A percentile compares a stretch with the other conserved stretches of the same genome.
Evolutionary conservation across 2,113 vertebrate genomes (phyloP).

Genomic region (Prolemur simus): DNA sequence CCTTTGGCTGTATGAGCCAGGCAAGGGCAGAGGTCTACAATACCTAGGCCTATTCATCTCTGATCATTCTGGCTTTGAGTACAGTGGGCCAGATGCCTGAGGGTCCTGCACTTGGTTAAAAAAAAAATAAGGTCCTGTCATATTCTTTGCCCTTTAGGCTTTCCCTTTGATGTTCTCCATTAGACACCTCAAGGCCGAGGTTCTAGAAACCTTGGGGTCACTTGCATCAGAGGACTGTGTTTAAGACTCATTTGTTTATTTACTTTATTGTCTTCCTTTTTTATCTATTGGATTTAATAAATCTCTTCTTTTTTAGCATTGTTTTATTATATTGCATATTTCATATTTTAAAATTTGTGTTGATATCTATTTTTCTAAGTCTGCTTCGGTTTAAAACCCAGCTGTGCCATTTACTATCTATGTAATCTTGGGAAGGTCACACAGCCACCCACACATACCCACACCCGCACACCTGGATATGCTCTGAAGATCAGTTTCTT

Average conservation of each 20-base stretch:
- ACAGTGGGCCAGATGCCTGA: background rate
- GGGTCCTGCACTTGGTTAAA: background rate
- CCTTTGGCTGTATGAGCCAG: background rate
- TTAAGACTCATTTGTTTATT: background rate
- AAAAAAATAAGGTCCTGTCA: background rate
- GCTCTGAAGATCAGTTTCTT: background rate
- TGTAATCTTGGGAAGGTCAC: background rate
- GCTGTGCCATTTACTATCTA: background rate
- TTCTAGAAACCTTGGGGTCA: background rate
- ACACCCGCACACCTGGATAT: background rate
- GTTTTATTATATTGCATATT: background rate
- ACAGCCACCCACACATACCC: background rate
- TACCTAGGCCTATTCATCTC: background rate
- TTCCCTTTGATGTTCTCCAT: background rate
- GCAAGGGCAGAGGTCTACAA: background rate
- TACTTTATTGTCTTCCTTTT: background rate
- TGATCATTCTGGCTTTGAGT: background rate
- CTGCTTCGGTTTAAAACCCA: background rate
- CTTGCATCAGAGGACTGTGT: background rate
- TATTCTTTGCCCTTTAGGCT: background rate
- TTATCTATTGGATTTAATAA: background rate
- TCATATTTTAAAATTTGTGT: background rate
- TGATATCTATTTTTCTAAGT: background rate
- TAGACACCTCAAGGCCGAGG: background rate
- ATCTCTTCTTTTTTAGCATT: background rate